Base-by-base conservation (phyloP, 2,797 vertebrate species). In the Notolabrus celidotus region DNA sequence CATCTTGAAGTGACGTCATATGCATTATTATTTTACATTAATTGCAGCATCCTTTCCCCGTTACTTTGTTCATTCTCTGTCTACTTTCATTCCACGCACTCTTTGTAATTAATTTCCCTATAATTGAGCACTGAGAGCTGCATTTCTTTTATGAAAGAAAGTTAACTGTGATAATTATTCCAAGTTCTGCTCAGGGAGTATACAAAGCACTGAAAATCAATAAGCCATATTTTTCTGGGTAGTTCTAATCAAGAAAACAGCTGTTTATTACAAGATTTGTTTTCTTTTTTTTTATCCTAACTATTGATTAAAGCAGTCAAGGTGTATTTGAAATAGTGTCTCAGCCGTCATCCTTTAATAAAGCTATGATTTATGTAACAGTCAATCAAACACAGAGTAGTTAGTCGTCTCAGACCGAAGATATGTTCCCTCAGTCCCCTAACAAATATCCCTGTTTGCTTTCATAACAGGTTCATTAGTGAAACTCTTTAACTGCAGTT, bases 381-480 rank as follows among this genome's bases (percentile, higher is more conserved):
- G 62, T 68, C 73, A 45, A 23, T 80, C 60, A 54, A 77, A 54
- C 19, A 17, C 7, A 22, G 64, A n/a, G 53, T 64, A 61, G 66
- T 70, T 49, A 43, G 29, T 31, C 45, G 25, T 58, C 56, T 76
- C 10, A 38, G 34, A 59, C 11, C 15, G 39, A 57, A 66, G 43
- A 64, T 36, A 49, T 55, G 42, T 56, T 55, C 50, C 52, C 50
- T 34, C 16, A 36, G 60, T 54, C 70, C 60, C 75, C 25, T n/a
- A 43, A 80, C 31, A 17, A 84, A 81, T 74, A 59, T 51, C 56
- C 43, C 23, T 61, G 78, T 74, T 77, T 80, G 78, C 49, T 64
- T 74, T 82, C 60, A 72, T 81, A 86, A 88, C 71, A 19, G 67
- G 23, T 80, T 89, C 83, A 87, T 89, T 88, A 88, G 71, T 67